phyloP scores from a whole-genome alignment of 1,140 invertebrate species.

The Neodiprion fabricii region DNA sequence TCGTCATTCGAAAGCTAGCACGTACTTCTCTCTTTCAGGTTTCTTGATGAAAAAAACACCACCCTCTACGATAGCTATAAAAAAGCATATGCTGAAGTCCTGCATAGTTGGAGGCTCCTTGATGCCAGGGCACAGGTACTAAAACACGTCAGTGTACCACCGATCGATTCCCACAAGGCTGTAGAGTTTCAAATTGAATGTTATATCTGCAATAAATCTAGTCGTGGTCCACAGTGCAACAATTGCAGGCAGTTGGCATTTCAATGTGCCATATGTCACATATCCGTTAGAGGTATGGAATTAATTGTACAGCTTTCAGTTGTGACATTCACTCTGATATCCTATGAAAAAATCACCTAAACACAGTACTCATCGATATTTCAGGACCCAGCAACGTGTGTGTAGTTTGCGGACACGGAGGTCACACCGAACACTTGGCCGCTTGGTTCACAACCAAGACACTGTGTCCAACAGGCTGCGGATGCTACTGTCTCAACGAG shows the following conservation, averaged over 20 bases:
- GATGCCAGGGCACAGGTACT: conserved; percentile 83
- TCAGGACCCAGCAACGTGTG: conserved; percentile 79
- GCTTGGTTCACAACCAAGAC: conserved; percentile 78
- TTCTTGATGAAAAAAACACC: conserved; percentile 65
- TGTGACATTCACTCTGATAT: conserved; percentile 10
- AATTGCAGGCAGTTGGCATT: conserved; percentile 76
- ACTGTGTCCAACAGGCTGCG: conserved; percentile 83
- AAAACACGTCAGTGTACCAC: conserved; percentile 73
- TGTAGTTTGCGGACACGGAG: conserved; percentile 88
- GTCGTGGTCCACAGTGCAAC: conserved; percentile 67
- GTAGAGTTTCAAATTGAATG: conserved; percentile 83
- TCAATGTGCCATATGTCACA: conserved; percentile 83
- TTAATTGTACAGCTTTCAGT: not conserved
- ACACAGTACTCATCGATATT: conserved; percentile 31
- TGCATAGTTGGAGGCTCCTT: conserved; percentile 83
- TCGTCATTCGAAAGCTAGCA: not conserved
- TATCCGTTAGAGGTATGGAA: conserved; percentile 78
- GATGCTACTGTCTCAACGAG: conserved; percentile 83
- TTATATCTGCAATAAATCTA: conserved; percentile 68
- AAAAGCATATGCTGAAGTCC: conserved; percentile 85
- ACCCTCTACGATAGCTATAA: conserved; percentile 86
- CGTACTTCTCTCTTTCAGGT: conserved; percentile 45
- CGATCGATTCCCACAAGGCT: conserved; percentile 68
- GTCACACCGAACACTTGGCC: conserved; percentile 82
- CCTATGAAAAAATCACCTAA: conserved; percentile 14